Evolutionary conservation across 2,113 vertebrate genomes (phyloP).

Genomic region (Crotalus tigris): DNA sequence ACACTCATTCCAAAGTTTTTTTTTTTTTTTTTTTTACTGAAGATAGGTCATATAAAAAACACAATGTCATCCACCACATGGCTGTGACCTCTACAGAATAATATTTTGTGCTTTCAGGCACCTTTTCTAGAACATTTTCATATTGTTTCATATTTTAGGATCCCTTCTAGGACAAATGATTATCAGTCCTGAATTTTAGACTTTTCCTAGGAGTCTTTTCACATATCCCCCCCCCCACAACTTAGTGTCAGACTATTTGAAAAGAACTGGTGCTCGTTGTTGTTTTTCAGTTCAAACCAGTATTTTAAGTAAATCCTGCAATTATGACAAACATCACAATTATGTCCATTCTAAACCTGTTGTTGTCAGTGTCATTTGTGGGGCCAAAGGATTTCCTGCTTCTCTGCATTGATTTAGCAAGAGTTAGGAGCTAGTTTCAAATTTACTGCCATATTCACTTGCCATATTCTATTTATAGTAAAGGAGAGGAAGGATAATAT

Average conservation of each 20-base stretch:
- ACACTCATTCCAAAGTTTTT: background rate
- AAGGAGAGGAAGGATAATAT: constrained; percentile 44
- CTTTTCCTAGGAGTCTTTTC: background rate
- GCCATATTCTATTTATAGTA: constrained; percentile 42
- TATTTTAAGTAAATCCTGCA: background rate
- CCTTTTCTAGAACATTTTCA: background rate
- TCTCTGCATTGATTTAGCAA: constrained; percentile 37
- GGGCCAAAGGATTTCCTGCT: constrained; percentile 40
- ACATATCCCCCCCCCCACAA: background rate
- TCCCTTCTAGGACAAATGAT: background rate
- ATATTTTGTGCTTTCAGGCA: too few relatives aligned
- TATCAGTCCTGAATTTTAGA: background rate
- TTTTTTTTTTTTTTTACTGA: too few relatives aligned
- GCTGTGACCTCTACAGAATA: background rate
- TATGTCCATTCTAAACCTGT: constrained; percentile 37
- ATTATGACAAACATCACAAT: constrained; percentile 44
- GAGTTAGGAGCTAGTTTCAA: constrained; percentile 41
- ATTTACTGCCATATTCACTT: constrained; percentile 28
- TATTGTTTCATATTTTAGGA: background rate
- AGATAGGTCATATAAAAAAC: background rate
- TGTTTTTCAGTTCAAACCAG: background rate
- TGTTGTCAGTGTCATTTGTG: constrained; percentile 40
- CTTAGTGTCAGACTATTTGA: background rate
- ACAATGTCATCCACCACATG: background rate
- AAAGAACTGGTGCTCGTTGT: background rate